These are phyloP conservation scores for Trissonchulus latispiculum DNA, from an alignment of 2,888 invertebrate genomes.

Conservation along the genomic window DNA sequence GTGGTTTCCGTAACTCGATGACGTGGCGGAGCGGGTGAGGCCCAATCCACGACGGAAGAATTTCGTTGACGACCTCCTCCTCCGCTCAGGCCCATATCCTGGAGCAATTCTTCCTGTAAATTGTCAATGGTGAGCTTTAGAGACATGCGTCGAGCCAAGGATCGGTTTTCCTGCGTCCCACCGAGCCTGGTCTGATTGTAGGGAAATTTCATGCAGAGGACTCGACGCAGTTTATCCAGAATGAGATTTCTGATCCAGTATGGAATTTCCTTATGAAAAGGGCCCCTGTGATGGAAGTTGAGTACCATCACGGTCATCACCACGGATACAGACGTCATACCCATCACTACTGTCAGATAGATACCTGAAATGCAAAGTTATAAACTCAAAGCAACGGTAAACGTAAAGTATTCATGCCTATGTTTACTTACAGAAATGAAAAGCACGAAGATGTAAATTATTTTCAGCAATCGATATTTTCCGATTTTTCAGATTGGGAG, in stretches of 20 bases:
- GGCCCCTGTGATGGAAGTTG: conserved; percentile 54
- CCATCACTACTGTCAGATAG: conserved; percentile 54
- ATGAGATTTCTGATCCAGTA: conserved; percentile 46
- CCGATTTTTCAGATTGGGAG: too few species aligned
- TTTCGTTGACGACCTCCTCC: background rate
- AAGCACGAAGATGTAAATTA: too few species aligned
- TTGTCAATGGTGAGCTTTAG: conserved; percentile 45
- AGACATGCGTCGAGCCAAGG: conserved; percentile 35
- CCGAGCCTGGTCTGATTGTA: conserved; percentile 8
- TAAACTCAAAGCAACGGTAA: too few species aligned
- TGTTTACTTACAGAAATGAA: too few species aligned
- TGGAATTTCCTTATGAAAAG: conserved; percentile 49
- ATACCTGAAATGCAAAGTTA: conserved; percentile 52
- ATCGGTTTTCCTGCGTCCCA: conserved; percentile 3
- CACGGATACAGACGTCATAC: conserved; percentile 53
- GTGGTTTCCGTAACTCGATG: too few species aligned
- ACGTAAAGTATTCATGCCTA: too few species aligned
- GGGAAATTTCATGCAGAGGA: conserved; percentile 33
- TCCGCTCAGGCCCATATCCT: conserved; percentile 25
- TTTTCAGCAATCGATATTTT: too few species aligned
- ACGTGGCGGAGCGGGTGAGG: background rate
- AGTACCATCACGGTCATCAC: conserved; percentile 44
- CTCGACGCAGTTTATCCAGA: conserved; percentile 32
- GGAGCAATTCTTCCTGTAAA: conserved; percentile 44
- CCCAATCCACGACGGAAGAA: background rate